Base-by-base conservation (phyloP, 1,140 invertebrate genomes). In the Polypedilum pembai region DNA sequence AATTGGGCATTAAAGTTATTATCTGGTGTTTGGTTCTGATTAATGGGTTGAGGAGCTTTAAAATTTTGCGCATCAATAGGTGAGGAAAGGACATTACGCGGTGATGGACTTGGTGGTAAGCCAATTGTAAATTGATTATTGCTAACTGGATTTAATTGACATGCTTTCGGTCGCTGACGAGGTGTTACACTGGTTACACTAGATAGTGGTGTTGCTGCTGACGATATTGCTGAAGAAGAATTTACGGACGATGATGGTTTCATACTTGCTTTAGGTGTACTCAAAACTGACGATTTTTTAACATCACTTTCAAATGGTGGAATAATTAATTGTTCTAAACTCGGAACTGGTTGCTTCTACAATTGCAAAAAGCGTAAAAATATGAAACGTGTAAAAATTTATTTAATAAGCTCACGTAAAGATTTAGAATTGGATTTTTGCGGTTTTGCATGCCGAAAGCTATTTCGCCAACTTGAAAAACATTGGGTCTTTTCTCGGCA, bases 401-500 rank as follows among this genome's bases (percentile, higher is more conserved):
- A 15, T n/a, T n/a, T 40, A 75, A 20, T 45, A 69, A 41, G 84
- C 87, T 87, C 85, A 94, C 92, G 83, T 92, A 87, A 82, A 94
- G 85, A 86, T 95, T 95, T 81, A 90, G 88, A 74, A 94, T 88
- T 66, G 92, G 92, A 83, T 89, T 91, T 74, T 92, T 88, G 82
- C 89, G 90, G 73, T 89, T 89, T 73, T 85, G 79, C 75, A 95
- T 80, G 77, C 87, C 85, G 82, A 94, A 95, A 66, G 92, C 90
- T 77, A 94, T 84, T 78, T 86, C 87, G 75, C 92, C 90, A 74
- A 95, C 92, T 88, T 95, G 94, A 84, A 88, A 95, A 79, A 96
- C 95, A 83, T 96, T 94, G 12, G 94, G 94, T 79, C 94, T 84
- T 75, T 88, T 86, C 76, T 93, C 91, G 66, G 89, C 86, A 84